Conservation (phyloP, 2,113 vertebrate genomes). For the Scartelaos histophorus region DNA sequence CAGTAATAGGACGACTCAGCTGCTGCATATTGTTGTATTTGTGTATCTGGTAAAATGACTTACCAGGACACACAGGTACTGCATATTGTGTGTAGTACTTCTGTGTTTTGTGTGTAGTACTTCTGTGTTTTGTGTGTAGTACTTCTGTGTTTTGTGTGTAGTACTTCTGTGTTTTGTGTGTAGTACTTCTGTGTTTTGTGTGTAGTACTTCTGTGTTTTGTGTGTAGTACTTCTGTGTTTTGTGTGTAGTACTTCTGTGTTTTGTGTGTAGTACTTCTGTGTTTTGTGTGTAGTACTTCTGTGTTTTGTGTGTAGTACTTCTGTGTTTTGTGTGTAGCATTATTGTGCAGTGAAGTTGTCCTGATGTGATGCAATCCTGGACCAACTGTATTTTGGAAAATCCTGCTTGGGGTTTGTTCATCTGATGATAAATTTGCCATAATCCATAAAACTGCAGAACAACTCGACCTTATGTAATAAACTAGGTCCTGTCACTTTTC, state of each 20-base stretch:
- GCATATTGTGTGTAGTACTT: background rate
- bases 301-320: background rate
- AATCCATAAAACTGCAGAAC: too few species aligned
- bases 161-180: too few species aligned
- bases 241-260: too few species aligned
- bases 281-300: too few species aligned
- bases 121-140: background rate
- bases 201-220: too few species aligned
- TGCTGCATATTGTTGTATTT: background rate
- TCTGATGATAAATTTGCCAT: too few species aligned
- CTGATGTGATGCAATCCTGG: background rate
- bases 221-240: background rate
- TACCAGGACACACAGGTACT: background rate
- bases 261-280: background rate
- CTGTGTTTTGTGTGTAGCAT: background rate
- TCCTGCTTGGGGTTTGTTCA: background rate
- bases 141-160: background rate
- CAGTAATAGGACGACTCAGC: too few species aligned
- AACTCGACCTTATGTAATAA: too few species aligned
- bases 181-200: background rate
- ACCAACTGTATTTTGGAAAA: constrained; percentile 5
- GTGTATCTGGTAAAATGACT: background rate
- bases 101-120: background rate
- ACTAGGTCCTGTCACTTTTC: too few species aligned
- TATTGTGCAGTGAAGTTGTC: background rate